Conservation (phyloP, 2,113 vertebrate species). For the Heloderma charlesbogerti region DNA sequence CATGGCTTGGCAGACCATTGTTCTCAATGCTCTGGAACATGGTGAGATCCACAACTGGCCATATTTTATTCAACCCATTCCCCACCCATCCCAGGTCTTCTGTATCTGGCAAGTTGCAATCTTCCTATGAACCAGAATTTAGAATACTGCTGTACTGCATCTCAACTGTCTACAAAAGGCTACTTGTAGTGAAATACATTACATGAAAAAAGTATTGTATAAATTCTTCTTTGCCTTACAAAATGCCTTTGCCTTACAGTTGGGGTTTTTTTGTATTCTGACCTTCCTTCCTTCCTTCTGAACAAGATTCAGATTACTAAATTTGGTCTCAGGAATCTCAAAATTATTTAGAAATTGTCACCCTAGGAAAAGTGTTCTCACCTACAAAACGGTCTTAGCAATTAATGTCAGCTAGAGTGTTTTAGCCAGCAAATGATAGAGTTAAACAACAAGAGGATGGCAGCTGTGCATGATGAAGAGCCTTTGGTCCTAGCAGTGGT, state of each 20-base stretch:
- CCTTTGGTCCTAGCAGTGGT: conserved; percentile 65
- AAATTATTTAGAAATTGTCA: no score
- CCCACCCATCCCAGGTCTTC: neutral
- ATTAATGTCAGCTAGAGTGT: conserved; percentile 58
- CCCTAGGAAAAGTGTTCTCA: conserved; percentile 52
- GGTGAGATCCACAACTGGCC: neutral
- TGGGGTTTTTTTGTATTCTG: no score
- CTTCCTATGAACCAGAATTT: neutral
- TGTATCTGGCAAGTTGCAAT: neutral
- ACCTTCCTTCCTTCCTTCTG: conserved; percentile 13
- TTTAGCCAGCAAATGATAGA: conserved; percentile 43
- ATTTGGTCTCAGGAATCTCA: no score
- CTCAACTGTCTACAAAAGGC: neutral
- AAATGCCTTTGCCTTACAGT: no score
- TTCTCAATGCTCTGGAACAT: neutral
- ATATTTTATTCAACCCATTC: neutral
- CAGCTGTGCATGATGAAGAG: conserved; percentile 68
- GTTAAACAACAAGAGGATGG: conserved; percentile 69
- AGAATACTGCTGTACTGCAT: neutral
- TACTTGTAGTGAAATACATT: neutral
- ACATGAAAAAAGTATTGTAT: neutral
- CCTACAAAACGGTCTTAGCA: conserved; percentile 54
- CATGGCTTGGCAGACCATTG: neutral
- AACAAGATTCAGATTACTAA: conserved; percentile 27
- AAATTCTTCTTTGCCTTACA: neutral